phyloP scores from a whole-genome alignment of 2,888 invertebrate species.

The Hypomecis atomaria region DNA sequence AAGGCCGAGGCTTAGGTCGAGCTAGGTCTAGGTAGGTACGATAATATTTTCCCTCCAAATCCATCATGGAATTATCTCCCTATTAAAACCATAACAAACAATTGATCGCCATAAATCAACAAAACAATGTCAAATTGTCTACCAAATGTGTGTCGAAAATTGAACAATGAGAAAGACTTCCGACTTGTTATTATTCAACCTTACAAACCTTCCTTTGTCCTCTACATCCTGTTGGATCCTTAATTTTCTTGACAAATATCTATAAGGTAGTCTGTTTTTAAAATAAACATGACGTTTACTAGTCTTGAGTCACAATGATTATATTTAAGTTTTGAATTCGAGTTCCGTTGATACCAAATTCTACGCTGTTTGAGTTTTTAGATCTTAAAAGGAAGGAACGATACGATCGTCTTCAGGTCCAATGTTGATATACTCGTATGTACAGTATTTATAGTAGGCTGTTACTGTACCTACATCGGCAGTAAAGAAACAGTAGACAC shows the following conservation, averaged over 20 bases:
- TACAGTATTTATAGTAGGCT: too few species aligned
- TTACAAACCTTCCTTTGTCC: slow-evolving; percentile 58
- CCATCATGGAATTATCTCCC: background rate
- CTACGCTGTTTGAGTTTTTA: too few species aligned
- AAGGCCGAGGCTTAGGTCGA: too few species aligned
- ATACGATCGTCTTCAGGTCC: too few species aligned
- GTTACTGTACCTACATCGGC: too few species aligned
- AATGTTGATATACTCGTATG: too few species aligned
- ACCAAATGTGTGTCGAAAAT: slow-evolving; percentile 50
- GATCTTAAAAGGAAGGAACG: too few species aligned
- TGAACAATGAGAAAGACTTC: slow-evolving; percentile 63
- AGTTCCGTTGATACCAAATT: too few species aligned
- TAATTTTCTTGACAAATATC: slow-evolving; percentile 44
- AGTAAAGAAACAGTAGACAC: too few species aligned
- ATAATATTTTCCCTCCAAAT: too few species aligned
- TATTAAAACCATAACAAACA: slow-evolving; percentile 31
- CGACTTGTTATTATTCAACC: slow-evolving; percentile 55
- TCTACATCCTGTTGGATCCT: slow-evolving; percentile 54
- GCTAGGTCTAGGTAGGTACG: too few species aligned
- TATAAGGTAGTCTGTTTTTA: slow-evolving; percentile 48
- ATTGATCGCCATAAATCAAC: slow-evolving; percentile 49
- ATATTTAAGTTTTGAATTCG: background rate
- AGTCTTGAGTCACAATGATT: background rate
- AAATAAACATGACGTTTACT: slow-evolving; percentile 8
- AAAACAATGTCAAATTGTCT: slow-evolving; percentile 46